phyloP scores from a whole-genome alignment of 2,113 vertebrate species.

The Rhinopomastus cyanomelas region DNA sequence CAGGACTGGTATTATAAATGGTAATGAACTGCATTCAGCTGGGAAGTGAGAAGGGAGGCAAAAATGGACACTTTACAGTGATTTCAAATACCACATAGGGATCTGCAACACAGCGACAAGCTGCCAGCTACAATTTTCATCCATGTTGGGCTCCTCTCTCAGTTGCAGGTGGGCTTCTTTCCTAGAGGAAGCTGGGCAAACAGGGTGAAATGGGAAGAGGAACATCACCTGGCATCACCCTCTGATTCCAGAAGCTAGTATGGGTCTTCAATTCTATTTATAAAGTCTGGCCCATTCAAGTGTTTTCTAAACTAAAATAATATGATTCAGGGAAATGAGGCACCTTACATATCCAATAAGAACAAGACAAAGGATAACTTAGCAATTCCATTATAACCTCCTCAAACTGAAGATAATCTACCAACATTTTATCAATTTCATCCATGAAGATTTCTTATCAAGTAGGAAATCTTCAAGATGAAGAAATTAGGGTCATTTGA shows the following conservation, averaged over 20 bases:
- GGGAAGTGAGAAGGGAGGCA: background rate
- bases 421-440: background rate
- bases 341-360: background rate
- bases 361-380: background rate
- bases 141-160: rapidly evolving
- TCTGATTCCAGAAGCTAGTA: background rate
- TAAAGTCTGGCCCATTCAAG: background rate
- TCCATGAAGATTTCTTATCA: background rate
- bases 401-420: background rate
- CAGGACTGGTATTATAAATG: background rate
- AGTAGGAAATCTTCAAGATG: background rate
- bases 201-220: background rate
- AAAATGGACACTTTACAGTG: background rate
- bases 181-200: background rate
- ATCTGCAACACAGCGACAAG: background rate
- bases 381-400: background rate
- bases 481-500: background rate
- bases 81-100: background rate
- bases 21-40: background rate
- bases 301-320: background rate
- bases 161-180: background rate
- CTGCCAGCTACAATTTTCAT: background rate
- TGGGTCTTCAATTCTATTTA: background rate
- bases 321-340: background rate
- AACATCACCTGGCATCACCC: rapidly evolving